phyloP scores from a whole-genome alignment of 2,113 vertebrate genomes.

The Sardina pilchardus region DNA sequence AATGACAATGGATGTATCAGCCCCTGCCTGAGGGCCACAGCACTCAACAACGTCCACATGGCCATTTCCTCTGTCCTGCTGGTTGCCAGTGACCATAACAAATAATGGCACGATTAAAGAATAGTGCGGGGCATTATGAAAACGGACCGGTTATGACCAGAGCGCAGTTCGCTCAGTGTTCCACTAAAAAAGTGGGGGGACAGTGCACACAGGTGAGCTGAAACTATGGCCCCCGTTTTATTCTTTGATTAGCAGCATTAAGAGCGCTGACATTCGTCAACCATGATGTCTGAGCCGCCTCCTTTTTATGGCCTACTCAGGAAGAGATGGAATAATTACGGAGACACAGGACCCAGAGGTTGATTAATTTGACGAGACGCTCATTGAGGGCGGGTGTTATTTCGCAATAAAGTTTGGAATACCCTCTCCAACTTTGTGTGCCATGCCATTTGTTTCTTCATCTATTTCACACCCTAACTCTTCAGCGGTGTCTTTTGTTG shows the following conservation, averaged over 20 bases:
- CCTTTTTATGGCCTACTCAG: conserved; percentile 22
- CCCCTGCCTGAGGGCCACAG: background rate
- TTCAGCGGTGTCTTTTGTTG: background rate
- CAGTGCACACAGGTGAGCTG: background rate
- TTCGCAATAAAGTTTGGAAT: conserved; percentile 31
- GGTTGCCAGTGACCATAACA: conserved; percentile 17
- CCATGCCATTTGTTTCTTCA: conserved; percentile 22
- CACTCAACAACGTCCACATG: background rate
- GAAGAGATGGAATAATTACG: conserved; percentile 36
- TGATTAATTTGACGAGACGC: conserved; percentile 30
- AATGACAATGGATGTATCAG: conserved; percentile 10
- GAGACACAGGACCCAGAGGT: conserved; percentile 16
- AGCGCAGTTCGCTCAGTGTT: background rate
- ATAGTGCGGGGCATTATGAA: conserved; percentile 19
- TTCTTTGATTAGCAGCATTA: conserved; percentile 31
- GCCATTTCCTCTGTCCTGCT: conserved; percentile 15
- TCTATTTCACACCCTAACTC: background rate
- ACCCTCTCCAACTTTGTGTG: conserved; percentile 8
- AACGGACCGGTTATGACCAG: conserved; percentile 11
- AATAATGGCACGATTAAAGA: conserved; percentile 32
- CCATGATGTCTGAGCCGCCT: background rate
- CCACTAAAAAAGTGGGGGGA: background rate
- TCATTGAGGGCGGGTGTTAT: conserved; percentile 23
- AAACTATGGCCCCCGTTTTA: conserved; percentile 14
- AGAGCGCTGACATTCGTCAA: background rate